Base-by-base conservation (phyloP, 2,888 invertebrate species). In the Isotomurus palustris region DNA sequence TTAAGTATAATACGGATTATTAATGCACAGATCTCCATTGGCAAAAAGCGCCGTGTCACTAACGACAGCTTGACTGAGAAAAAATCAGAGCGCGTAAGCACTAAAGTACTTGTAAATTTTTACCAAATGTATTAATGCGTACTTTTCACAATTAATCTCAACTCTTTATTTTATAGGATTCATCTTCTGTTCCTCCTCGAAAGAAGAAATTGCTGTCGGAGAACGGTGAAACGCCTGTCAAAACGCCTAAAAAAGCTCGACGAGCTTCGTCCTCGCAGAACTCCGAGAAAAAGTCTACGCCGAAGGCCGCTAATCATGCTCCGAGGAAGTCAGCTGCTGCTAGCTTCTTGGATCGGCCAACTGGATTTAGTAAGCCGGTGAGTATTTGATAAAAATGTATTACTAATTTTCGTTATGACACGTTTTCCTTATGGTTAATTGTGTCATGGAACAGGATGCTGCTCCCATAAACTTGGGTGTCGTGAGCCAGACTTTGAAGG, bases 401-500 rank as follows among this genome's bases (percentile, higher is more conserved):
- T n/a, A n/a, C n/a, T n/a, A n/a, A n/a, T n/a, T n/a, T n/a, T n/a
- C n/a, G n/a, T n/a, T n/a, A n/a, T n/a, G n/a, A n/a, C n/a, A n/a
- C n/a, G n/a, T 44, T n/a, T 36, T 38, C 12, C 8, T 28, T 32
- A 24, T 32, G 6, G 12, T 29, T 40, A 19, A 14, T 25, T 40
- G 17, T 73, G 65, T 58, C 69, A 73, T 64, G 71, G 66, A 28
- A 67, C 81, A 88, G 82, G 84, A 85, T 68, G 82, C 85, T 25
- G 87, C 86, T 2, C 83, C 85, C 0, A 75, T 91, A 55, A 88
- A 91, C 74, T 80, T 91, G 72, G 84, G 83, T 75, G 84, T 83
- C 52, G 82, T 88, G 1, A 85, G 88, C 0, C 85, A 88, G 68
- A 85, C 86, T 0, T 76, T 91, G 14, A 85, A 86, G 71, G 86